Base-by-base conservation (phyloP, 2,797 vertebrate genomes). In the Halcyon smyrnensis region DNA sequence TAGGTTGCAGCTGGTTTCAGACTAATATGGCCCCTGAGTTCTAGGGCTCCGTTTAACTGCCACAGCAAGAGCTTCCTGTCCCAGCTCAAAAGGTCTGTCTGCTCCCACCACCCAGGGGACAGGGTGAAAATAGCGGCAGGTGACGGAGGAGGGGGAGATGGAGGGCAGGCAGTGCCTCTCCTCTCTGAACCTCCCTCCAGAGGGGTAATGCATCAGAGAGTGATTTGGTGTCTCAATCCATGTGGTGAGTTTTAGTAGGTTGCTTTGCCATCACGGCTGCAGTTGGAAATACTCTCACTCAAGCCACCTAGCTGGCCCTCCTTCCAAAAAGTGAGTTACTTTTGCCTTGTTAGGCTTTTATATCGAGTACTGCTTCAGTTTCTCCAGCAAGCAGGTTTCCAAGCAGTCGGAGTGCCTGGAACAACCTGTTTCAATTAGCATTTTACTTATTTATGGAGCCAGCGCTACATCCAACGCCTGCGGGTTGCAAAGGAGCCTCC, bases 391-490 rank as follows among this genome's bases (percentile, higher is more conserved):
- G 87, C 37, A 93, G 34, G 80, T 89, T 90, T 85, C 74, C 86
- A 92, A 76, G 76, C 84, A 95, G 95, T 57, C 43, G 83, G 68
- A 96, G 78, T 27, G 25, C 70, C 81, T 84, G 87, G 89, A 94
- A 97, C 51, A 86, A 96, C 83, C 82, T 91, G 86, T 93, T 95
- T 95, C 28, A 6, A 87, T 89, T 80, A 93, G 68, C 84, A 67
- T 91, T 95, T 96, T 79, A 94, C 83, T 96, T 95, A 96, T 89
- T 95, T 88, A 95, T 89, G 84, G 79, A 37, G 45, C 16, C 75
- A 45, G 67, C 0, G 0, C 62, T 85, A 65, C 16, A 51, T 82
- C 45, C 82, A 92, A 77, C 0, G 11, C 59, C 69, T 16, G 60
- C 0, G 0, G 59, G 50, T 27, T 39, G 17, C n/a, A 46, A n/a